These are phyloP conservation scores for Sepioteuthis lessoniana DNA, from an alignment of 2,888 invertebrate genomes.

Conservation along the genomic window DNA sequence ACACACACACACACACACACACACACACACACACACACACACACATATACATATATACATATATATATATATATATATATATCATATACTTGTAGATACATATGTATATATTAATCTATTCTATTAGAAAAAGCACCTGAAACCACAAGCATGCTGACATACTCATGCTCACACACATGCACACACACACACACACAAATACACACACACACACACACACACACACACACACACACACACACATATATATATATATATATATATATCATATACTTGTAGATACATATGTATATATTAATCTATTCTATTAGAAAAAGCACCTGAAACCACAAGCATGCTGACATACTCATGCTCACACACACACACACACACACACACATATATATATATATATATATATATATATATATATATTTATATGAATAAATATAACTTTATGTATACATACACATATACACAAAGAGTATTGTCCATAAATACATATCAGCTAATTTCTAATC, in stretches of 20 bases:
- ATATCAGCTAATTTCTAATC: no score
- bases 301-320: no score
- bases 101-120: neutral
- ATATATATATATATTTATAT: no score
- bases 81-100: neutral
- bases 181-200: neutral
- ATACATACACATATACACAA: no score
- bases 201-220: neutral
- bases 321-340: no score
- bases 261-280: neutral
- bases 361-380: neutral
- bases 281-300: neutral
- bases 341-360: neutral
- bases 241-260: neutral
- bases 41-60: neutral
- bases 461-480: no score
- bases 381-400: neutral
- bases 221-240: neutral
- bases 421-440: no score
- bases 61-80: neutral
- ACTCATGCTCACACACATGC: neutral
- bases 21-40: neutral
- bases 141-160: no score
- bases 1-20: neutral
- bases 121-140: no score